phyloP scores from a whole-genome alignment of 2,888 invertebrate species.

The Tetragonisca angustula region DNA sequence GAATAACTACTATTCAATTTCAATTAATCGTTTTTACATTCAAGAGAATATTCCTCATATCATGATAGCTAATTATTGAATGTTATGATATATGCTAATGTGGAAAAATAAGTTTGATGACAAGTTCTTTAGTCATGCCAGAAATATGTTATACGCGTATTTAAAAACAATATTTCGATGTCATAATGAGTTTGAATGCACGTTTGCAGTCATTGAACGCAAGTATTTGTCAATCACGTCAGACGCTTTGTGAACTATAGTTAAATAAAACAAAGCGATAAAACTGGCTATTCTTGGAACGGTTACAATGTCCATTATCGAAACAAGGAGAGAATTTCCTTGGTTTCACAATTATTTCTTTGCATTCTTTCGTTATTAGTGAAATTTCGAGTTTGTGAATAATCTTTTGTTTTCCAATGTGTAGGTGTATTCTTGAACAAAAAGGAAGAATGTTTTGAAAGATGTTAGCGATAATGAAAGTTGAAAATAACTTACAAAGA shows the following conservation, averaged over 20 bases:
- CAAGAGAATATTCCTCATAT: background rate
- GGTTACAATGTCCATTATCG: background rate
- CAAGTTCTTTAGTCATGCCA: background rate
- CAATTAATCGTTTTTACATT: background rate
- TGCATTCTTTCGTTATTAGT: background rate
- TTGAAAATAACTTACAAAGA: background rate
- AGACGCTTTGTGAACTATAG: background rate
- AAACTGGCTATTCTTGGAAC: background rate
- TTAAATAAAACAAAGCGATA: slow-evolving; percentile 1
- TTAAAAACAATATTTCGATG: background rate
- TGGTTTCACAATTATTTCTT: background rate
- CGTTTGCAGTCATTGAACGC: slow-evolving; percentile 15
- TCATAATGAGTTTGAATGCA: background rate
- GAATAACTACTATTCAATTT: background rate
- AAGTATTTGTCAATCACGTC: slow-evolving; percentile 11
- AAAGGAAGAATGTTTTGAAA: background rate
- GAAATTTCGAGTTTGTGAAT: background rate
- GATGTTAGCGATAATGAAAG: background rate
- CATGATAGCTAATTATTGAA: background rate
- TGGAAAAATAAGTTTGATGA: background rate
- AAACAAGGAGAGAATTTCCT: background rate
- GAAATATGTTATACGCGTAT: background rate
- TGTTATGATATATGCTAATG: background rate
- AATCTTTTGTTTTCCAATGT: background rate
- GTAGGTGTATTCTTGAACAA: background rate